A percentile compares a stretch with the other conserved stretches of the same genome.
Conservation (phyloP, 2,113 vertebrate species). For the Felis catus region DNA sequence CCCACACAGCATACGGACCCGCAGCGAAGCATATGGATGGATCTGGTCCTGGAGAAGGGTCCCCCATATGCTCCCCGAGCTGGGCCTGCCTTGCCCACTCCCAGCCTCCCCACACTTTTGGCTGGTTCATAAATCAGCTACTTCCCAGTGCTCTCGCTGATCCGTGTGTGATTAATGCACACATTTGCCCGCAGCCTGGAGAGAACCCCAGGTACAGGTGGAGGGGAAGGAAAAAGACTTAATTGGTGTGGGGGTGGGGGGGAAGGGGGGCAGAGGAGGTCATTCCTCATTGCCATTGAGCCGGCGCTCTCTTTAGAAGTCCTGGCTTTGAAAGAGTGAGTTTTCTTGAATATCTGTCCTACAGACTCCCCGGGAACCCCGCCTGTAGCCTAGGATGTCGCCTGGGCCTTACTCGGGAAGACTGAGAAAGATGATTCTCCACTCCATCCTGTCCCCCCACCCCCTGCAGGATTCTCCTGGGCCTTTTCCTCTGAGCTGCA, state of each 20-base stretch:
- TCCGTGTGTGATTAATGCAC: constrained; percentile 85
- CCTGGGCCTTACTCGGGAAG: not conserved
- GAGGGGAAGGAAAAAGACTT: constrained; percentile 82
- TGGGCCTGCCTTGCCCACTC: constrained; percentile 73
- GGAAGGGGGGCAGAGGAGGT: constrained; percentile 50
- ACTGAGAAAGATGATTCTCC: not conserved
- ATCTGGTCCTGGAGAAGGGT: constrained; percentile 81
- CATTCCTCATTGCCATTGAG: constrained; percentile 75
- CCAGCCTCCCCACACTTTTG: constrained; percentile 81
- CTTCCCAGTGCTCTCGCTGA: constrained; percentile 79
- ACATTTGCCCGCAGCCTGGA: constrained; percentile 83
- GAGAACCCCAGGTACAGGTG: constrained; percentile 85
- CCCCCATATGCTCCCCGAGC: constrained; percentile 85
- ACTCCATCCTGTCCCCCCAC: not conserved
- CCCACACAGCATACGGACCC: constrained; percentile 84
- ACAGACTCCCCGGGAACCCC: not conserved
- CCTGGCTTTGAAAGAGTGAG: constrained; percentile 17
- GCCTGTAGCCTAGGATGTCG: not conserved
- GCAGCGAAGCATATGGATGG: constrained; percentile 87
- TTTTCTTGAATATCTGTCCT: constrained; percentile 56
- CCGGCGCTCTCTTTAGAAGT: constrained; percentile 58
- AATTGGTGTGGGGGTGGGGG: constrained; percentile 69
- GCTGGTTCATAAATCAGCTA: constrained; percentile 85
- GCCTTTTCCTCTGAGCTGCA: constrained; percentile 30
- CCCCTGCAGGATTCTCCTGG: not conserved